phyloP scores from a whole-genome alignment of 2,888 invertebrate species.

The Phyto melanocephala region DNA sequence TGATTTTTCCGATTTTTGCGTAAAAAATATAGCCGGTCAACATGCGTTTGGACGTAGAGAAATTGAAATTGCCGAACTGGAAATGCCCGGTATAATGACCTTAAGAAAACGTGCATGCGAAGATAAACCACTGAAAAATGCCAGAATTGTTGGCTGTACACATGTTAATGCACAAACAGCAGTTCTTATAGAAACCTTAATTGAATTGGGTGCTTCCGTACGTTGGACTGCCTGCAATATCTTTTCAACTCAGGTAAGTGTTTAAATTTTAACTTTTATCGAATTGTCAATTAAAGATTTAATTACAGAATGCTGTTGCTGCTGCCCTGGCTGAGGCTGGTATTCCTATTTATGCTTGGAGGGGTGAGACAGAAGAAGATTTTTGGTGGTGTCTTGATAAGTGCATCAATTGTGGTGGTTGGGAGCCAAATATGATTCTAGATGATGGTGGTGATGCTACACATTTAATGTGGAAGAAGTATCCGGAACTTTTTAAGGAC shows the following conservation, averaged over 20 bases:
- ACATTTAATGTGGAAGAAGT: slow-evolving; percentile 96
- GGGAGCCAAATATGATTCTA: slow-evolving; percentile 98
- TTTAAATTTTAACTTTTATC: background rate
- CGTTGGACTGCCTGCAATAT: slow-evolving; percentile 99
- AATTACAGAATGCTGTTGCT: slow-evolving; percentile 92
- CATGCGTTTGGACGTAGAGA: slow-evolving; percentile 95
- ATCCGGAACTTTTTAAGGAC: slow-evolving; percentile 92
- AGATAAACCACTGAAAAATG: slow-evolving; percentile 95
- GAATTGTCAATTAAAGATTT: background rate
- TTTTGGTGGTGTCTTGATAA: slow-evolving; percentile 99
- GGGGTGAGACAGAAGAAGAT: slow-evolving; percentile 97
- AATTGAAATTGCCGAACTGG: slow-evolving; percentile 98
- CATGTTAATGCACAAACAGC: slow-evolving; percentile 99
- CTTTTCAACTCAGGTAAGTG: slow-evolving; percentile 90
- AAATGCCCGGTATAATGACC: slow-evolving; percentile 99
- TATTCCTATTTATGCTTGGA: slow-evolving; percentile 95
- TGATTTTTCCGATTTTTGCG: slow-evolving; percentile 93
- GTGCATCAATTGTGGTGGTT: slow-evolving; percentile 91
- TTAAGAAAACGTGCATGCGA: slow-evolving; percentile 92
- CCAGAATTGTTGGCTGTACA: slow-evolving; percentile 96
- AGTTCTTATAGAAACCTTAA: slow-evolving; percentile 92
- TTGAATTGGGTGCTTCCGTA: slow-evolving; percentile 91
- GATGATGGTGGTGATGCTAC: slow-evolving; percentile 98
- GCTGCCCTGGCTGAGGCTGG: slow-evolving; percentile 94
- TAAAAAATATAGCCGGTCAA: slow-evolving; percentile 90